Evolutionary conservation across 1,140 invertebrate species (phyloP).

Genomic region (Drosophila melanogaster): DNA sequence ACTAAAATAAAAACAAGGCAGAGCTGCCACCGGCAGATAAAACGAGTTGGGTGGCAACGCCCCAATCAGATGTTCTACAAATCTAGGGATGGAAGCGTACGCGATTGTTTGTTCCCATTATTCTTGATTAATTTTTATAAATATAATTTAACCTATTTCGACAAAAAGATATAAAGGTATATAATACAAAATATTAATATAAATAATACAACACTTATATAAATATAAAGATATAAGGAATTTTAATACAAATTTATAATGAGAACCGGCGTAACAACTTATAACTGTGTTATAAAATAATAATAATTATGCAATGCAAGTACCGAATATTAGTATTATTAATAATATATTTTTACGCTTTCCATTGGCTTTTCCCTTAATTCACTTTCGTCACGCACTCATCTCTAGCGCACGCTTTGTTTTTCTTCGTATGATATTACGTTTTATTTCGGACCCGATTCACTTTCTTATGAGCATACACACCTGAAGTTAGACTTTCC

Average conservation of each 20-base stretch:
- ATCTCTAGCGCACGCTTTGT: slow-evolving; percentile 16
- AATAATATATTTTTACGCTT: background rate
- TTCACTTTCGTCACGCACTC: background rate
- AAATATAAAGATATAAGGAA: no score
- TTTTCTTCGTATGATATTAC: slow-evolving; percentile 8
- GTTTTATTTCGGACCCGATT: slow-evolving; percentile 4
- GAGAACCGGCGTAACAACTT: no score
- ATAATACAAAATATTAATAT: no score
- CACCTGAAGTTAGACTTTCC: slow-evolving; percentile 3
- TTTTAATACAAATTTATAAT: no score
- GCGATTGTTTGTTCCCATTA: no score
- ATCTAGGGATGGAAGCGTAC: background rate
- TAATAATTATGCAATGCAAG: no score
- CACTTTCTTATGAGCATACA: slow-evolving; percentile 9
- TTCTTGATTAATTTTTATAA: no score
- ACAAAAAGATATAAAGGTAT: no score
- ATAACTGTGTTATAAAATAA: no score
- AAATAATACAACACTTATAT: no score
- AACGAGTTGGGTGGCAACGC: slow-evolving; percentile 14
- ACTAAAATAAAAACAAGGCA: background rate
- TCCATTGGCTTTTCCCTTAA: background rate
- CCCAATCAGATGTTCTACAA: slow-evolving; percentile 18
- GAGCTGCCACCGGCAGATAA: background rate
- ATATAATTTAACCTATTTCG: no score
- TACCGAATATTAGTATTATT: background rate